These are phyloP conservation scores for Arctocebus calabarensis DNA, from an alignment of 2,797 vertebrate species.

Conservation along the genomic window DNA sequence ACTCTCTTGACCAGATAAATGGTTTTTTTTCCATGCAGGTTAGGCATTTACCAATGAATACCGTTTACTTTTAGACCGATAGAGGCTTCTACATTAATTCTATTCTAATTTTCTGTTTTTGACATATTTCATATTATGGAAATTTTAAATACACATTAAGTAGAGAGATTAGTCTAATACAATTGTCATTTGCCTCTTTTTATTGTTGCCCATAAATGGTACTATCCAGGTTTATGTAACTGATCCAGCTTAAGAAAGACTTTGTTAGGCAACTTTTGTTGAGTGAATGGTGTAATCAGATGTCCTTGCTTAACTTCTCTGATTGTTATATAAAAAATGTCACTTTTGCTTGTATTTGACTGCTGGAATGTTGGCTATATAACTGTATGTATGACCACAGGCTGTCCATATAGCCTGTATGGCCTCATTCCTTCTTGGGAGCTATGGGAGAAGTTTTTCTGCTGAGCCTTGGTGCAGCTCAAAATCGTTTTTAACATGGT, in stretches of 20 bases:
- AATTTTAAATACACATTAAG: background rate
- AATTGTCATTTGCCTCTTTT: background rate
- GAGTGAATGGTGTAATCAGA: background rate
- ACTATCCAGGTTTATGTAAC: background rate
- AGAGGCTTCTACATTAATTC: background rate
- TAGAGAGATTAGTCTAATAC: background rate
- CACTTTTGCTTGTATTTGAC: background rate
- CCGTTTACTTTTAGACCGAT: background rate
- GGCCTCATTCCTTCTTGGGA: background rate
- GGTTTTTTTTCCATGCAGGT: background rate
- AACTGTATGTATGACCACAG: background rate
- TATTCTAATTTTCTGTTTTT: background rate
- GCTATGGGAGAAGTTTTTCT: background rate
- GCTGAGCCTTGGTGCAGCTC: background rate
- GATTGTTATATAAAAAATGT: background rate
- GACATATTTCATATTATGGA: background rate
- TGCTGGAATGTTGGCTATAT: background rate
- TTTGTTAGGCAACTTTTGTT: background rate
- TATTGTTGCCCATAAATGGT: background rate
- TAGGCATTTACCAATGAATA: background rate
- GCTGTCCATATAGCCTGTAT: background rate
- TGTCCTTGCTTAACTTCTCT: background rate
- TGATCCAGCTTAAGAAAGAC: background rate
- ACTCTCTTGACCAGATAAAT: background rate
- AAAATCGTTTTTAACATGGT: background rate